A percentile compares a stretch with the other conserved stretches of the same genome.
phyloP scores from a whole-genome alignment of 2,113 vertebrate species.

The Pluvianellus socialis region DNA sequence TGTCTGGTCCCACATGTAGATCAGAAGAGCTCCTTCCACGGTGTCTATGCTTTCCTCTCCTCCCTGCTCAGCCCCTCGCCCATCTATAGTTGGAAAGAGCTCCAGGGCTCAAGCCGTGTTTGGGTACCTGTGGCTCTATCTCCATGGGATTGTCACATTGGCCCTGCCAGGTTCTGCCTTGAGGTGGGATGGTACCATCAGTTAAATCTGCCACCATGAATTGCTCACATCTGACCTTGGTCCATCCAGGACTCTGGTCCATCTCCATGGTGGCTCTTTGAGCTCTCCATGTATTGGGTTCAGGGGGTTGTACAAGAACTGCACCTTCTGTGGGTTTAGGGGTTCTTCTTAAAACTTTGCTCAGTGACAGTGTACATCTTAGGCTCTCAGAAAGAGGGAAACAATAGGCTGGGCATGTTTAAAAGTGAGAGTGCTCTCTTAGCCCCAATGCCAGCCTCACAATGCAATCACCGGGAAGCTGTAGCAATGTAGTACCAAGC shows the following conservation, averaged over 20 bases:
- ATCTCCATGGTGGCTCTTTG: background rate
- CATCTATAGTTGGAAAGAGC: background rate
- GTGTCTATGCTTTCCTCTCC: background rate
- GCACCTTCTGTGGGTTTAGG: background rate
- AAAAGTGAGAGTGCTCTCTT: background rate
- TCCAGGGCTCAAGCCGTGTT: background rate
- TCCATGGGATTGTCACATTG: background rate
- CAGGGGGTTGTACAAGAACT: background rate
- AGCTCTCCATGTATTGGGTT: background rate
- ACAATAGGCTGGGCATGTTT: background rate
- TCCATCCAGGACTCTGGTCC: background rate
- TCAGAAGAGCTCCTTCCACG: background rate
- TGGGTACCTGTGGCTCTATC: rapidly evolving
- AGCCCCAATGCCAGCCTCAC: background rate
- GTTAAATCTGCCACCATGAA: background rate
- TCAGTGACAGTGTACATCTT: background rate
- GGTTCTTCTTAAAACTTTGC: background rate
- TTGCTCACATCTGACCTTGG: background rate
- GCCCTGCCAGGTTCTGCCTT: background rate
- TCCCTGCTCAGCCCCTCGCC: background rate
- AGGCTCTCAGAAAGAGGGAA: background rate
- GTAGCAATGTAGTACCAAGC: background rate
- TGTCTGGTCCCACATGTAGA: background rate
- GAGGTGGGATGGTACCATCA: rapidly evolving
- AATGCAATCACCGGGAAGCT: background rate